phyloP scores from a whole-genome alignment of 2,113 vertebrate genomes.

The Coracopsis vasa region DNA sequence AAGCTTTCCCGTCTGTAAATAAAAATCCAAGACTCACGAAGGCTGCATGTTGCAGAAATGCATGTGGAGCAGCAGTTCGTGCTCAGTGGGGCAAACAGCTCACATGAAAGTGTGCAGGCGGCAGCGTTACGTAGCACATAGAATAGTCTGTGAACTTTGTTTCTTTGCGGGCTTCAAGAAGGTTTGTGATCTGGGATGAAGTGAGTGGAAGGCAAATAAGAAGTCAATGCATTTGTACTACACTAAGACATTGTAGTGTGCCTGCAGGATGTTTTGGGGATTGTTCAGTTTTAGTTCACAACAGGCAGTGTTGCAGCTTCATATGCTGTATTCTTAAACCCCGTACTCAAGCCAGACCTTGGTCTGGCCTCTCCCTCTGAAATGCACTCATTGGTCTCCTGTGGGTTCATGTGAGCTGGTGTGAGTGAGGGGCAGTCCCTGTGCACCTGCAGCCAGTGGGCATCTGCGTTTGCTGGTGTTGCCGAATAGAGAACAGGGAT shows the following conservation, averaged over 20 bases:
- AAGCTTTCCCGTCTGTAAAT: not conserved
- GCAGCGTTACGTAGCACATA: accelerated
- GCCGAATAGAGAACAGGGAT: not conserved
- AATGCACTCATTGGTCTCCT: not conserved
- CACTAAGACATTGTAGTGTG: not conserved
- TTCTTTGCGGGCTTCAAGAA: not conserved
- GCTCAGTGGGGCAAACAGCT: not conserved
- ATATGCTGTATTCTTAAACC: not conserved
- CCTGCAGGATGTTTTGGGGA: not conserved
- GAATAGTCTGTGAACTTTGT: not conserved
- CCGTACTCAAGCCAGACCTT: not conserved
- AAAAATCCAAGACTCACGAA: not conserved
- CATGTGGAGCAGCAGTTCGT: not conserved
- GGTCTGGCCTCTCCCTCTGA: not conserved
- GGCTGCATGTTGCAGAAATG: not conserved
- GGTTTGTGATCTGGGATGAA: not conserved
- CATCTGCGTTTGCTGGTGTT: not conserved
- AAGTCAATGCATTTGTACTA: not conserved
- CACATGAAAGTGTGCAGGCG: not conserved
- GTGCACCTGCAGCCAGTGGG: not conserved
- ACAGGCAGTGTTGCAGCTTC: not conserved
- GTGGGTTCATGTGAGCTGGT: not conserved
- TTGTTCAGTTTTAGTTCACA: not conserved
- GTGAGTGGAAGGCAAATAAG: not conserved
- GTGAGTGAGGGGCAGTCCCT: not conserved